Base-by-base conservation (phyloP, 30 jellyfish, hydroid and myxozoan genomes). In the Aurelia aurita region DNA sequence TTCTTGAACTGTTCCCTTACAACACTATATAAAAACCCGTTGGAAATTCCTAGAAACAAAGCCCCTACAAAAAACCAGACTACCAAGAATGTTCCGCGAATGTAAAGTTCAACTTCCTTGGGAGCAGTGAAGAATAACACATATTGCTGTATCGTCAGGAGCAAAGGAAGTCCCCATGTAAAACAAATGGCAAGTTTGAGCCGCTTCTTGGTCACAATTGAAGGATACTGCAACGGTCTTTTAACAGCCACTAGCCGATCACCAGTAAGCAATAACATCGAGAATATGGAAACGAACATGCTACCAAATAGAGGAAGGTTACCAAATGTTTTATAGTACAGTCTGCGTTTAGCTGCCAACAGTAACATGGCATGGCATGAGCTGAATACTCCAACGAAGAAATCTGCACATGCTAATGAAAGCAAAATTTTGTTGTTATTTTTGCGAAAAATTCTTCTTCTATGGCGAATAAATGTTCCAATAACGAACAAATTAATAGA, bases 241-340 rank as follows among this genome's bases (percentile, higher is more conserved):
- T 16, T 29, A 14, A 83, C 64, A 1, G 93, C 86, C 10, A 83
- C 51, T 16, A 83, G 66, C 20, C 93, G 74, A 57, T 83, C 93
- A 43, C 28, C 77, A 11, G 87, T 69, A 3, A 83, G 75, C 80
- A 83, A 23, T 16, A 65, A 45, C 81, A 83, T 49, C 44, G 93
- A 83, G 28, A 83, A 25, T 18, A 83, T 83, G 35, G 93, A 83
- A 5, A 72, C 84, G 76, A 83, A 83, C 82, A 83, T 59, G 73
- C 93, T 83, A 25, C 87, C 87, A 60, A 83, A 83, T n/a, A 83
- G 69, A 6, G 93, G 93, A 20, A 83, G 72, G 39, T 55, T 83
- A 0, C 86, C 93, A 6, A 43, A 5, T 7, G 66, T 29, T 44
- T 74, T 70, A 77, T 59, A 77, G 9, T 58, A 11, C 9, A 10